These are phyloP conservation scores for Bombycilla garrulus DNA, from an alignment of 2,113 vertebrate genomes.

Conservation along the genomic window DNA sequence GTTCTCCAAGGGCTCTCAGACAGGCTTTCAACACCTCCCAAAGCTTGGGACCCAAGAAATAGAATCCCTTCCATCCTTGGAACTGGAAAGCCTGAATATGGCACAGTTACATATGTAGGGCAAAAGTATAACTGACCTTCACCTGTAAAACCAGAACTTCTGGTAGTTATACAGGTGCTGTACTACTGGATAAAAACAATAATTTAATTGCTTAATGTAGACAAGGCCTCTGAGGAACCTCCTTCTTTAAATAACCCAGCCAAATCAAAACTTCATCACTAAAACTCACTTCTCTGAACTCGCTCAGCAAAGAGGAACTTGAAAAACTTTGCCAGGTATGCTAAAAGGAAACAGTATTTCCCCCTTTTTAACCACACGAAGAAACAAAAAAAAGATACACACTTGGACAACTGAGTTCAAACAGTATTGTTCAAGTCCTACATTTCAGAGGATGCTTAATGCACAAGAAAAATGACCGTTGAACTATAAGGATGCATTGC, in stretches of 20 bases:
- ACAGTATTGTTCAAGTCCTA: fast-evolving
- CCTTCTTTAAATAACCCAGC: conserved; percentile 32
- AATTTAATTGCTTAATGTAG: conserved; percentile 51
- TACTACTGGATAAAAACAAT: conserved; percentile 24
- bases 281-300: neutral
- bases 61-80: neutral
- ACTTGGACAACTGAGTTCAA: fast-evolving
- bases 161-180: neutral
- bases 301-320: neutral
- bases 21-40: neutral
- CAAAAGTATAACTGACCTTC: conserved; percentile 41
- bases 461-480: fast-evolving
- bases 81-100: neutral
- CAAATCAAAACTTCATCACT: conserved; percentile 6
- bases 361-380: neutral
- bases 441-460: neutral
- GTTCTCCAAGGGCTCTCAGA: neutral
- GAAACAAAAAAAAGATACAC: neutral
- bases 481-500: neutral
- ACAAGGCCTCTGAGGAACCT: conserved; percentile 27
- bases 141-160: conserved; percentile 45
- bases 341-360: neutral
- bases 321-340: neutral
- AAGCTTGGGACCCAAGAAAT: neutral
- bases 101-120: conserved; percentile 32